phyloP scores from a whole-genome alignment of 2,888 invertebrate species.

The Eueremaeus valkanovi region DNA sequence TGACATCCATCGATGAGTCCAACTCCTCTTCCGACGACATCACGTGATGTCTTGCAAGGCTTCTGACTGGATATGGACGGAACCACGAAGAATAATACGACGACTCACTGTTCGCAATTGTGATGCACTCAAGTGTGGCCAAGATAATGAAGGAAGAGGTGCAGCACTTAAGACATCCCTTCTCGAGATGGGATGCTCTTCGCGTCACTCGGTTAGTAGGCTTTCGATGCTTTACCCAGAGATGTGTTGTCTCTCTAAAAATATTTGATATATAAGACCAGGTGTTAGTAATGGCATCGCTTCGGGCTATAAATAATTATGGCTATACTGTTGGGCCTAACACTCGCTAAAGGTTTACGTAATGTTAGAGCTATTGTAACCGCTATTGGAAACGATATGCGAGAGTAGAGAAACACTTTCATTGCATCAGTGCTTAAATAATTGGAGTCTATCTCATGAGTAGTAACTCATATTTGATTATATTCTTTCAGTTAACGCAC shows the following conservation, averaged over 20 bases:
- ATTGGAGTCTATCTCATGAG: not conserved
- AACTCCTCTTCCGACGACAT: constrained; percentile 47
- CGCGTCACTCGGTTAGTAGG: constrained; percentile 22
- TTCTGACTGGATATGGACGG: constrained; percentile 43
- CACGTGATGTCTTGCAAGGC: constrained; percentile 38
- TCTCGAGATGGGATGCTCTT: not conserved
- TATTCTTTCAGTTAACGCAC: not conserved
- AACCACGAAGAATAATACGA: constrained; percentile 25
- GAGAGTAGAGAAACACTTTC: not conserved
- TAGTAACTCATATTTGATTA: not conserved
- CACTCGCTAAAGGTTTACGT: not conserved
- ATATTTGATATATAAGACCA: constrained; percentile 5
- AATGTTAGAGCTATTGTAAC: too few relatives aligned
- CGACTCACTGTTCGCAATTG: constrained; percentile 32
- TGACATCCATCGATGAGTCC: constrained; percentile 39
- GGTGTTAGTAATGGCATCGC: constrained; percentile 27
- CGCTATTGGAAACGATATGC: too few relatives aligned
- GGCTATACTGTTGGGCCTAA: not conserved
- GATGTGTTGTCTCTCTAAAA: not conserved
- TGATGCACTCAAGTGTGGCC: constrained; percentile 28
- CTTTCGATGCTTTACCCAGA: not conserved
- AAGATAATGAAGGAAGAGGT: not conserved
- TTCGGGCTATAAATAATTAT: not conserved
- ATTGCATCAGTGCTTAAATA: constrained; percentile 26
- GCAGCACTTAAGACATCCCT: constrained; percentile 30